phyloP scores from a whole-genome alignment of 1,140 invertebrate species.

The Hylyphantes graminicola region DNA sequence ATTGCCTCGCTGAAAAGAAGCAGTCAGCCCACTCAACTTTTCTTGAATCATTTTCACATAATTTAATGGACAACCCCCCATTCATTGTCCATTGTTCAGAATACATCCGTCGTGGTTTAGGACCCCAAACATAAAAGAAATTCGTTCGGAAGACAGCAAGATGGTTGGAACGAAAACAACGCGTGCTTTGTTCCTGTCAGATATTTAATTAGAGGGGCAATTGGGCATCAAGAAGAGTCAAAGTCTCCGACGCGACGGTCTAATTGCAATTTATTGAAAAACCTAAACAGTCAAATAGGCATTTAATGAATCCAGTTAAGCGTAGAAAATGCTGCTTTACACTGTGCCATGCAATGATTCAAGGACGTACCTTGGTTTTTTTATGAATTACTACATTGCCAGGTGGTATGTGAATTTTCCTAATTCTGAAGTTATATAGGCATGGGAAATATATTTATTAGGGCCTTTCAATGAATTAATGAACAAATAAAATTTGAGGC shows the following conservation, averaged over 20 bases:
- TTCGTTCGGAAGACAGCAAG: neutral
- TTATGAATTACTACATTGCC: too few species aligned
- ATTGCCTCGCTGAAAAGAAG: too few species aligned
- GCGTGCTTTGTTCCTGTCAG: neutral
- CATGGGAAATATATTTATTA: too few species aligned
- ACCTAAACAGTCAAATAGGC: neutral
- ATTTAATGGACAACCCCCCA: neutral
- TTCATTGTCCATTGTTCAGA: slow-evolving; percentile 1
- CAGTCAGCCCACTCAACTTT: neutral
- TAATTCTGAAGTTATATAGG: too few species aligned
- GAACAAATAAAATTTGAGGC: too few species aligned
- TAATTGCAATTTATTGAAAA: slow-evolving; percentile 8
- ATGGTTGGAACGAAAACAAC: neutral
- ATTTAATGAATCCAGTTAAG: neutral
- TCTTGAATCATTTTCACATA: neutral
- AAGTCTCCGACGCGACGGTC: neutral
- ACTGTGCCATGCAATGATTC: too few species aligned
- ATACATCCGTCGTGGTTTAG: neutral
- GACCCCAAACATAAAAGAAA: too few species aligned
- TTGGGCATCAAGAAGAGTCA: neutral
- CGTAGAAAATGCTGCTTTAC: too few species aligned
- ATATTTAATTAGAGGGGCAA: neutral
- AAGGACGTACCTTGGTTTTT: too few species aligned
- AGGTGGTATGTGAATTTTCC: too few species aligned
- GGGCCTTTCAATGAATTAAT: too few species aligned